phyloP scores from a whole-genome alignment of 2,113 vertebrate genomes.

The Serinus canaria region DNA sequence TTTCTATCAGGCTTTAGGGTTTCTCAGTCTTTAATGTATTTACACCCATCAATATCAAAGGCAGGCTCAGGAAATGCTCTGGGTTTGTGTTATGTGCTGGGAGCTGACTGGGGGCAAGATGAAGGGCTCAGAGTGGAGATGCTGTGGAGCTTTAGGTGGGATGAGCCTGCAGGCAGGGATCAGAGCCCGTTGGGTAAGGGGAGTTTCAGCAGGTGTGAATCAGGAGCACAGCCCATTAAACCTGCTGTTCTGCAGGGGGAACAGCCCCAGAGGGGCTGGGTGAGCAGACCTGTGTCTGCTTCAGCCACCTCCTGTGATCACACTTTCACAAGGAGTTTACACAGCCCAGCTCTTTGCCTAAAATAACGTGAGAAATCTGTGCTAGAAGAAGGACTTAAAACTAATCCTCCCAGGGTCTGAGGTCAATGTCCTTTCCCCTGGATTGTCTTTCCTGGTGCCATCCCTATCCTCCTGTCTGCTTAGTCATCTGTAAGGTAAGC shows the following conservation, averaged over 20 bases:
- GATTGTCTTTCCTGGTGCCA: background rate
- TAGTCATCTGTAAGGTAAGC: background rate
- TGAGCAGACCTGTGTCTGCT: background rate
- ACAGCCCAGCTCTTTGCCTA: background rate
- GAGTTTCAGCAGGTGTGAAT: background rate
- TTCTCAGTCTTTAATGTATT: background rate
- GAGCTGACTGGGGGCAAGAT: background rate
- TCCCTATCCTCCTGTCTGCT: constrained; percentile 6
- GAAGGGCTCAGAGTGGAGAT: background rate
- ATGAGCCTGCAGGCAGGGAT: background rate
- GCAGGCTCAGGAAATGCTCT: background rate
- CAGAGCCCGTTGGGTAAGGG: background rate
- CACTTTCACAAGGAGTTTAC: background rate
- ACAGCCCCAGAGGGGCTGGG: background rate
- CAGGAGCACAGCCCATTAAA: background rate
- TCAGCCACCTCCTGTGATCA: background rate
- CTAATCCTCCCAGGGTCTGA: background rate
- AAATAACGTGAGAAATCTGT: background rate
- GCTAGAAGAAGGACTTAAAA: background rate
- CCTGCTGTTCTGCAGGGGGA: background rate
- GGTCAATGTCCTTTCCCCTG: constrained; percentile 11
- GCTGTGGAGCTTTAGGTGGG: background rate
- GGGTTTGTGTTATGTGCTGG: background rate
- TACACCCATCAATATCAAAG: background rate
- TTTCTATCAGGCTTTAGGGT: background rate